A percentile compares a stretch with the other conserved stretches of the same genome.
phyloP scores from a whole-genome alignment of 2,113 vertebrate genomes.

The Chloebia gouldiae region DNA sequence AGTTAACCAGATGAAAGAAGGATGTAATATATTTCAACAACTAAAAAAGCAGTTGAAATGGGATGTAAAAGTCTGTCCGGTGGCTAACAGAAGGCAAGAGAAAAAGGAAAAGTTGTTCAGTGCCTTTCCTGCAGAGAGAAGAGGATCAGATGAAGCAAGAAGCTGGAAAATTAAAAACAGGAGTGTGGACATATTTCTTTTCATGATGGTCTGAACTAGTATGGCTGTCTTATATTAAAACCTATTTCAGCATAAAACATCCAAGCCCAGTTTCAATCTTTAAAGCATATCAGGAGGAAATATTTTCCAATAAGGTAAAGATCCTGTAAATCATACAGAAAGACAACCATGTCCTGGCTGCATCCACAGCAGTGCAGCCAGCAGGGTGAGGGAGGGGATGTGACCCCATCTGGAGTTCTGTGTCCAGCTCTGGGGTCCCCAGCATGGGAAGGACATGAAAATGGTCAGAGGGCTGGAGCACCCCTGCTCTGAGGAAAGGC shows the following conservation, averaged over 20 bases:
- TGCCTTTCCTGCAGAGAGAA: neutral
- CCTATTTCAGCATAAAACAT: neutral
- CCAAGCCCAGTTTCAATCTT: neutral
- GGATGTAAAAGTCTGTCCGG: neutral
- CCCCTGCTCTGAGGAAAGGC: neutral
- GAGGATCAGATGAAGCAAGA: neutral
- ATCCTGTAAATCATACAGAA: neutral
- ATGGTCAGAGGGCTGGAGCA: neutral
- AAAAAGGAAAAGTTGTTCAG: neutral
- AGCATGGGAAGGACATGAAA: accelerated
- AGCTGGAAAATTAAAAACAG: neutral
- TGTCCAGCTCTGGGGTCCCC: neutral
- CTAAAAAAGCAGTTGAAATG: neutral
- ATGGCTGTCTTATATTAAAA: neutral
- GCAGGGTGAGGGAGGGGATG: neutral
- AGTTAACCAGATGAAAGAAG: neutral
- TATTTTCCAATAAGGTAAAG: neutral
- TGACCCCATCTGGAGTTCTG: neutral
- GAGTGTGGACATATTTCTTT: neutral
- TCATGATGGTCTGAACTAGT: neutral
- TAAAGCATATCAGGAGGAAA: neutral
- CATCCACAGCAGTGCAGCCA: neutral
- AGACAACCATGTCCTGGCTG: neutral
- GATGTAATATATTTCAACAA: neutral
- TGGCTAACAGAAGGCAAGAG: neutral